phyloP scores from a whole-genome alignment of 2,113 vertebrate genomes.

The Brachyistius frenatus region DNA sequence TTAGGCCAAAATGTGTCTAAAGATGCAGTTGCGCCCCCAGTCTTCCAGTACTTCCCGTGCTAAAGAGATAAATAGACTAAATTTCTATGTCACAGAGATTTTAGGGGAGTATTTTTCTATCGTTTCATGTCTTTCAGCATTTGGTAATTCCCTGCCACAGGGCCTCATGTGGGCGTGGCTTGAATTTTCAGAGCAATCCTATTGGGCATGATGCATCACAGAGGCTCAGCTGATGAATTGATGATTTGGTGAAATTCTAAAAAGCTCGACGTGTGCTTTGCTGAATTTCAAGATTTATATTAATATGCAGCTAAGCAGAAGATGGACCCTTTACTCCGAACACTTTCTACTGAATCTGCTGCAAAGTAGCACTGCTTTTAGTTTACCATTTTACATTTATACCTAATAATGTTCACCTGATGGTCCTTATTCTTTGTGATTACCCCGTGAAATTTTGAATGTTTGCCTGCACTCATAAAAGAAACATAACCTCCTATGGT shows the following conservation, averaged over 20 bases:
- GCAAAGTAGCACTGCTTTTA: no score
- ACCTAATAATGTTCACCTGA: no score
- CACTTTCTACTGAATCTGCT: no score
- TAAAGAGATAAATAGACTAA: constrained; percentile 72
- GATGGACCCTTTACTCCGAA: no score
- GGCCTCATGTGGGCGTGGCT: constrained; percentile 55
- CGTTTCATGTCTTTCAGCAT: constrained; percentile 60
- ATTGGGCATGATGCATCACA: constrained; percentile 12
- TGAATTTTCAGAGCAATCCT: constrained; percentile 4
- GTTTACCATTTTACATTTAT: no score
- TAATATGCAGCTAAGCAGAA: no score
- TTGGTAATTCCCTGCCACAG: constrained; percentile 62
- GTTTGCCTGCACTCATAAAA: no score
- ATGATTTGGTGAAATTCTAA: constrained; percentile 24
- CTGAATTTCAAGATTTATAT: no score
- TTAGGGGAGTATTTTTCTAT: constrained; percentile 66
- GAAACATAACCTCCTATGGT: no score
- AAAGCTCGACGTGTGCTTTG: no score
- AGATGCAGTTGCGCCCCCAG: constrained; percentile 71
- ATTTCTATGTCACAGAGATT: constrained; percentile 64
- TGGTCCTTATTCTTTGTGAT: no score
- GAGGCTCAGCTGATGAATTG: constrained; percentile 46
- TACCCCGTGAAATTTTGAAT: no score
- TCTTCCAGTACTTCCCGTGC: constrained; percentile 55
- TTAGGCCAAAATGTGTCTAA: constrained; percentile 82